Evolutionary conservation across 2,797 vertebrate genomes (phyloP).

Genomic region (Spatula clypeata): DNA sequence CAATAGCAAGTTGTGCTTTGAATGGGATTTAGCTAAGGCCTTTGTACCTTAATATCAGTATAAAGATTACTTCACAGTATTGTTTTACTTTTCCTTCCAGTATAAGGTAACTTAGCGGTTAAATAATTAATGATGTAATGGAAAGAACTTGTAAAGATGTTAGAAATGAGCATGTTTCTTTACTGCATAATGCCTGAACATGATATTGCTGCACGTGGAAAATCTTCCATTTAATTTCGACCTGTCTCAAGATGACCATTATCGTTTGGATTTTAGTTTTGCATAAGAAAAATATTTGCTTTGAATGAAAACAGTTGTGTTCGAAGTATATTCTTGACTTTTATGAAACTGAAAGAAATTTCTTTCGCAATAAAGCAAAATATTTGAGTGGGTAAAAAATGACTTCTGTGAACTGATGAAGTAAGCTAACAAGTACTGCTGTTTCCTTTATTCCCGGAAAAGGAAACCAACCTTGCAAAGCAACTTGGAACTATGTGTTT

Average conservation of each 20-base stretch:
- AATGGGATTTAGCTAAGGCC: conserved; percentile 6
- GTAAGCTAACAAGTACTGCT: neutral
- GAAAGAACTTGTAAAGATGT: conserved; percentile 44
- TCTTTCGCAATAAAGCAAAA: neutral
- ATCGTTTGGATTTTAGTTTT: neutral
- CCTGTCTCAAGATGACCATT: neutral
- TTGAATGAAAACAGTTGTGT: neutral
- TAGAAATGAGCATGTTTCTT: conserved; percentile 16
- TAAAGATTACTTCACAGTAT: conserved; percentile 58
- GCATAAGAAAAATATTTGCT: neutral
- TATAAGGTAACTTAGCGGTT: conserved; percentile 33
- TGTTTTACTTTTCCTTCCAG: conserved; percentile 67
- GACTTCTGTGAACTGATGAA: neutral
- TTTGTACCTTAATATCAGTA: conserved; percentile 54
- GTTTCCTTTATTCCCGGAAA: conserved; percentile 66
- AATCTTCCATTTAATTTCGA: neutral
- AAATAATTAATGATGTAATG: conserved; percentile 72
- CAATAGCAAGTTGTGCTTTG: neutral
- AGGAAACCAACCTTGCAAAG: conserved; percentile 66
- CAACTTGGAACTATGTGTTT: conserved; percentile 65
- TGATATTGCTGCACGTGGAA: neutral
- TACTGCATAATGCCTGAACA: neutral
- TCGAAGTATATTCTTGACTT: neutral
- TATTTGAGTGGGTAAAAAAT: neutral
- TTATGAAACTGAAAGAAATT: neutral